These are phyloP conservation scores for Hydrolagus colliei DNA, from an alignment of 2,797 vertebrate species.

Conservation along the genomic window DNA sequence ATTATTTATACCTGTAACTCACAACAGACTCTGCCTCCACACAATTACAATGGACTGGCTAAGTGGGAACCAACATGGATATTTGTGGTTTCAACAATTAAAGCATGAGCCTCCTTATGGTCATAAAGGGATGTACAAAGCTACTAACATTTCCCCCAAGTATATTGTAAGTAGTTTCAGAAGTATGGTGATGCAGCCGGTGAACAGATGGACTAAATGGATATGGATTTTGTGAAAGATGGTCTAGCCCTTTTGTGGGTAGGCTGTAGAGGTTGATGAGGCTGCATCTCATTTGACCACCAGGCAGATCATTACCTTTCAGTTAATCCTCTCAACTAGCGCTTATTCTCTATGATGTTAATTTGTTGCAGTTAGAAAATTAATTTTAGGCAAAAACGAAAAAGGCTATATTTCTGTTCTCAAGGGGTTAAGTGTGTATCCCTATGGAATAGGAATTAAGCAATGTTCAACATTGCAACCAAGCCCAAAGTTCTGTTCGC, in stretches of 20 bases:
- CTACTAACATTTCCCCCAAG: not conserved
- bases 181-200: not conserved
- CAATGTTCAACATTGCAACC: not conserved
- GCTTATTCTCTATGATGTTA: not conserved
- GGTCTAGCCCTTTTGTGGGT: not conserved
- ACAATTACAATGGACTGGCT: too few relatives aligned
- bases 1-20: too few relatives aligned
- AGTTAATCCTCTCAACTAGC: too few relatives aligned
- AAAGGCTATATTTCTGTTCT: not conserved
- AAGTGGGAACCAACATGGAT: too few relatives aligned
- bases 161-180: slow-evolving; percentile 1
- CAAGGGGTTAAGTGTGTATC: slow-evolving; percentile 11
- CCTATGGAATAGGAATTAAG: not conserved
- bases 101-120: not conserved
- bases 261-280: not conserved
- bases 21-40: too few relatives aligned
- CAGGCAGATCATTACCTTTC: not conserved
- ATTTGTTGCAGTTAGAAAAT: not conserved
- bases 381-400: not conserved
- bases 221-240: not conserved
- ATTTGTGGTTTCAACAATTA: not conserved
- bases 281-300: not conserved
- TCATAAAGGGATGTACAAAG: not conserved
- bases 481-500: slow-evolving; percentile 1
- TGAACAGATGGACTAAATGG: not conserved